Conservation (phyloP, 2,797 vertebrate genomes). For the Hylomyscus alleni region DNA sequence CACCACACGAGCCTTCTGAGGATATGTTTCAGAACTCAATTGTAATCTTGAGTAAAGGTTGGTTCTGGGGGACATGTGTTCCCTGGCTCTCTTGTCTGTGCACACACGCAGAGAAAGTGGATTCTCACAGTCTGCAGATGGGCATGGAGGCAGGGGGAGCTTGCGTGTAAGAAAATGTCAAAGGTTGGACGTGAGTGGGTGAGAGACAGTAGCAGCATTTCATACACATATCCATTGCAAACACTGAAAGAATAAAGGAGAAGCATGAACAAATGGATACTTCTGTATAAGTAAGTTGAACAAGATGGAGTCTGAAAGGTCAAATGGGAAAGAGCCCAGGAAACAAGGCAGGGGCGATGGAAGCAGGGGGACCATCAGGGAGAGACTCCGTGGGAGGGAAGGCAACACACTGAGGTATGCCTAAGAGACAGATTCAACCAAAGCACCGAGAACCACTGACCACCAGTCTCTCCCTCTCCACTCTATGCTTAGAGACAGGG, state of each 20-base stretch:
- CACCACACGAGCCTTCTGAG: not conserved
- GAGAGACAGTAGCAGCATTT: not conserved
- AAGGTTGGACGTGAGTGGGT: not conserved
- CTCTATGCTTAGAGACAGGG: not conserved
- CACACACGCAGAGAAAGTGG: not conserved
- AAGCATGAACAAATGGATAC: not conserved
- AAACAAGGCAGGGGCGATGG: not conserved
- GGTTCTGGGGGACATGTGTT: not conserved
- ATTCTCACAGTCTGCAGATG: not conserved
- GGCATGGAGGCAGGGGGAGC: not conserved
- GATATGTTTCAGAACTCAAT: not conserved
- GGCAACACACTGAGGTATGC: fast-evolving
- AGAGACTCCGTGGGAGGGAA: not conserved
- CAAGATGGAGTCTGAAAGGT: not conserved
- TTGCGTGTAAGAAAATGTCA: not conserved
- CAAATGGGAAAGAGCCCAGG: not conserved
- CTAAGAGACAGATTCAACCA: not conserved
- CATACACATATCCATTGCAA: not conserved
- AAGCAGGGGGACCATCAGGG: not conserved
- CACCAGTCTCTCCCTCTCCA: not conserved
- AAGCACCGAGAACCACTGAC: not conserved
- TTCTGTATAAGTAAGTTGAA: not conserved
- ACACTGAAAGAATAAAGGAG: not conserved
- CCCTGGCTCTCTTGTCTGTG: not conserved
- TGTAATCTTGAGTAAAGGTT: not conserved